Evolutionary conservation across 2,888 invertebrate species (phyloP).

Genomic region (Drosophila mulleri): DNA sequence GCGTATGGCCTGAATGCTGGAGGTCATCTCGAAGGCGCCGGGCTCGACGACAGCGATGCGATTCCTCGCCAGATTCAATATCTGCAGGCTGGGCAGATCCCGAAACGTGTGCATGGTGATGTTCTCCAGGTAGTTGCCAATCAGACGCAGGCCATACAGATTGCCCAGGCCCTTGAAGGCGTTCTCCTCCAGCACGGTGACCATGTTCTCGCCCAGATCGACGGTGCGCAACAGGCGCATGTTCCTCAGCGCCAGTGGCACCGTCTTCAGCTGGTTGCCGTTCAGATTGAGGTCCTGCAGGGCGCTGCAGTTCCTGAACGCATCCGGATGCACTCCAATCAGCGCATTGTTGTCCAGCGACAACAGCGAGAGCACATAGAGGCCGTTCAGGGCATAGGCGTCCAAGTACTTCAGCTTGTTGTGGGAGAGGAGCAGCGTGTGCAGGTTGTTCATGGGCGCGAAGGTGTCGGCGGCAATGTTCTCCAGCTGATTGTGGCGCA

Average conservation of each 20-base stretch:
- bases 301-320: constrained; percentile 95
- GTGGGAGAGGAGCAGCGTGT: constrained; percentile 93
- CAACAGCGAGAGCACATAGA: constrained; percentile 93
- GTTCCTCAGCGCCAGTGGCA: constrained; percentile 93
- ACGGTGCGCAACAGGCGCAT: constrained; percentile 94
- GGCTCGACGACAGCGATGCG: constrained; percentile 91
- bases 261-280: constrained; percentile 92
- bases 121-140: constrained; percentile 94
- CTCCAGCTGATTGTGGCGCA: constrained; percentile 93
- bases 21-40: constrained; percentile 92
- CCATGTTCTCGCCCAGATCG: constrained; percentile 96
- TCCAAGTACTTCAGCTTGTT: constrained; percentile 94
- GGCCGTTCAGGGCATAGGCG: constrained; percentile 93
- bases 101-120: constrained; percentile 92
- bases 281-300: constrained; percentile 96
- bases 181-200: constrained; percentile 91
- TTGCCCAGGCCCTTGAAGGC: constrained; percentile 94
- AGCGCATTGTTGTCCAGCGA: constrained; percentile 94
- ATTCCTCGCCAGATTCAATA: constrained; percentile 95
- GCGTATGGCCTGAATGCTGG: constrained; percentile 93
- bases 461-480: constrained; percentile 95
- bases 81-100: constrained; percentile 92
- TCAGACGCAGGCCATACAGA: constrained; percentile 94
- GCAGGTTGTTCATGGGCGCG: constrained; percentile 95
- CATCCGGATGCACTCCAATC: constrained; percentile 93